Percentiles rank a stretch among this genome's conserved stretches.
These are phyloP conservation scores for Ichneumoninae sp. DNA, from an alignment of 2,888 invertebrate species.

Conservation along the genomic window DNA sequence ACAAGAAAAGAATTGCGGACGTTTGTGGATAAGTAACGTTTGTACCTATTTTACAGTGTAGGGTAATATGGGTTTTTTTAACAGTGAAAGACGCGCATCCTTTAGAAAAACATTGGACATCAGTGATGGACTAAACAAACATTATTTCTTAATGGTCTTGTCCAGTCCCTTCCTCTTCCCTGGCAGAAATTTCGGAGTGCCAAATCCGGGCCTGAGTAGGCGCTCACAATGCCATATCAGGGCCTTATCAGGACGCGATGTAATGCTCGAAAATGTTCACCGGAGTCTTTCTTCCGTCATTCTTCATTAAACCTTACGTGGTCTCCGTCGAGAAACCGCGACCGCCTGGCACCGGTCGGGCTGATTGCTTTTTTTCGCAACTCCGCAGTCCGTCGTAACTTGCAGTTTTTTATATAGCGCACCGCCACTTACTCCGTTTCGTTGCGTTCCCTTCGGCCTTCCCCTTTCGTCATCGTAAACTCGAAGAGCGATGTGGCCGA, in stretches of 20 bases:
- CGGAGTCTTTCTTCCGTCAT: background rate
- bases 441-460: background rate
- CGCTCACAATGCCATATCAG: background rate
- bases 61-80: no score
- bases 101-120: no score
- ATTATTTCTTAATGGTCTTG: background rate
- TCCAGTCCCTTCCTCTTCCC: background rate
- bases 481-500: constrained; percentile 2
- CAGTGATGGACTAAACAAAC: no score
- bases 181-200: no score
- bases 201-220: background rate
- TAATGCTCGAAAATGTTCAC: background rate
- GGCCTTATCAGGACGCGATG: background rate
- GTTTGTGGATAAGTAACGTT: no score
- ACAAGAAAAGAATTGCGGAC: no score
- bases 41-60: no score
- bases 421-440: background rate
- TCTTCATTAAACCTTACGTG: background rate
- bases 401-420: background rate
- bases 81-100: no score
- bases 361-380: constrained; percentile 1
- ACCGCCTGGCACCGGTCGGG: background rate
- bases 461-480: constrained; percentile 7
- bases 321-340: background rate
- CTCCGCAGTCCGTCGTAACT: constrained; percentile 12